phyloP scores from a whole-genome alignment of 1,140 invertebrate genomes.

The Magallana ariakensis region DNA sequence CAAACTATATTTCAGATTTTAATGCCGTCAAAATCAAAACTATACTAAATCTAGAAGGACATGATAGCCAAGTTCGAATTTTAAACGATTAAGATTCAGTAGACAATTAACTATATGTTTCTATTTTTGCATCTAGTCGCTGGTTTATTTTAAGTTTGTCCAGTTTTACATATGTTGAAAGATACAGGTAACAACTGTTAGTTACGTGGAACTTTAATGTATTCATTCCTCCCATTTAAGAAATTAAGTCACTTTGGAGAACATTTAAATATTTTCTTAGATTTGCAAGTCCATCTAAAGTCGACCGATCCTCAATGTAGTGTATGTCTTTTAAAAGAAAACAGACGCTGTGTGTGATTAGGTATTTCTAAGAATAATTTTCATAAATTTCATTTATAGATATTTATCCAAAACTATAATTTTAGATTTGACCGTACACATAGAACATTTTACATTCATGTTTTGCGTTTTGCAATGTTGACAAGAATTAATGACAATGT shows the following conservation, averaged over 20 bases:
- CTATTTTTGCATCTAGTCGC: conserved; percentile 43
- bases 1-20: background rate
- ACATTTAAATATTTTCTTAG: conserved; percentile 58
- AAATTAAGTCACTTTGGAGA: no score
- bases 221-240: no score
- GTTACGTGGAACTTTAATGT: background rate
- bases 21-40: background rate
- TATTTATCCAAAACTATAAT: no score
- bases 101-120: conserved; percentile 50
- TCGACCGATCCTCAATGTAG: conserved; percentile 46
- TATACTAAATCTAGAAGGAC: background rate
- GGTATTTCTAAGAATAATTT: no score
- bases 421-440: no score
- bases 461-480: no score
- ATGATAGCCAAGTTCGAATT: conserved; percentile 1
- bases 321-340: conserved; percentile 30
- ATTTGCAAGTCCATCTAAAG: conserved; percentile 62
- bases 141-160: conserved; percentile 30
- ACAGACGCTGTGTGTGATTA: conserved; percentile 39
- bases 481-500: no score
- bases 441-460: no score
- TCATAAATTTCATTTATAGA: no score
- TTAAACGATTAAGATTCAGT: background rate
- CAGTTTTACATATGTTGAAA: background rate
- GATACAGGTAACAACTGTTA: conserved; percentile 15